Conservation (phyloP, 2,888 invertebrate genomes). For the Coremacera marginata region DNA sequence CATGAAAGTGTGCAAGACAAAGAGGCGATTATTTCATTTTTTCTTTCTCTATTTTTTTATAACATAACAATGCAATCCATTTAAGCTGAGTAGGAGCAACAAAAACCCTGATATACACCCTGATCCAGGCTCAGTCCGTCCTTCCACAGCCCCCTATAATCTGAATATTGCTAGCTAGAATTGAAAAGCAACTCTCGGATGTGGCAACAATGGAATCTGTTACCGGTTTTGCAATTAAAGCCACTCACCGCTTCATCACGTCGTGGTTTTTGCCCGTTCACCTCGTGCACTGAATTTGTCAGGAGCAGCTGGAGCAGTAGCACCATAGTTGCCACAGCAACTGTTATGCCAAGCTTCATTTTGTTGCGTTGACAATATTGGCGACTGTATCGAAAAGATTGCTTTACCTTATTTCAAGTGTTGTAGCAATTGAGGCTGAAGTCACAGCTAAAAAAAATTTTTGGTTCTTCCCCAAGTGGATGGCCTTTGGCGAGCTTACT, state of each 20-base stretch:
- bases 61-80: too few species aligned
- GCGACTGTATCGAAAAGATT: background rate
- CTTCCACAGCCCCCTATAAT: too few species aligned
- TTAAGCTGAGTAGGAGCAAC: too few species aligned
- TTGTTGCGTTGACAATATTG: background rate
- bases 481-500: background rate
- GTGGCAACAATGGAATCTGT: background rate
- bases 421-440: background rate
- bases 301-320: background rate
- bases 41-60: background rate
- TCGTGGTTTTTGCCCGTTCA: slow-evolving; percentile 12
- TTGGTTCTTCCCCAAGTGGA: too few species aligned
- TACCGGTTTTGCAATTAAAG: slow-evolving; percentile 15
- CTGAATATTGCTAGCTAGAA: too few species aligned
- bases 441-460: too few species aligned
- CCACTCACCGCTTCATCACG: slow-evolving; percentile 32
- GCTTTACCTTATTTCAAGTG: background rate
- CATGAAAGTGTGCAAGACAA: too few species aligned
- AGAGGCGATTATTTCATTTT: slow-evolving; percentile 12
- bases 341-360: slow-evolving; percentile 3
- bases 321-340: background rate
- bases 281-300: background rate
- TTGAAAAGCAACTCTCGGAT: too few species aligned
- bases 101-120: too few species aligned
- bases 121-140: too few species aligned